Evolutionary conservation across 2,113 vertebrate species (phyloP), one percentile per base, ranked within the genome.

Genomic region (Neodontobutis hainanensis): DNA sequence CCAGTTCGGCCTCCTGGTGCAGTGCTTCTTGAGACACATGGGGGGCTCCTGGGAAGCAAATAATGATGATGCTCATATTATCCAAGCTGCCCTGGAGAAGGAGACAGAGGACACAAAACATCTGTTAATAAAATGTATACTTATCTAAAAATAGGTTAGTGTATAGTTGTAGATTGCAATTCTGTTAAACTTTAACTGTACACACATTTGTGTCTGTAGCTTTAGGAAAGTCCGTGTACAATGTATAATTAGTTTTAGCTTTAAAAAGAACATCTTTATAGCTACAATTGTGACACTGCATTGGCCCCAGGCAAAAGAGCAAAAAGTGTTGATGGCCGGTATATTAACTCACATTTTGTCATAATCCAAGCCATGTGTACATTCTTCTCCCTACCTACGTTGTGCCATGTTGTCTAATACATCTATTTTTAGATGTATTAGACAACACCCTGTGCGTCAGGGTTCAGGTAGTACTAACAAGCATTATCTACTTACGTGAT

Each of bases 41-140:
- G 62, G 94, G 93, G 68, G 91, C 91, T 11, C 92, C 90, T 0
- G 87, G 87, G 82, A 95, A 94, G 79, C 93, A 90, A 64, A 95
- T 80, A 8, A 95, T 88, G 73, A 94, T 90, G 82, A 94, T 92
- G 68, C 92, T 94, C 79, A 94, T 94, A 81, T 95, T 95, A 69
- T 95, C 94, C 73, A 93, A 78, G 73, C 94, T 95, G 50, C 93
- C 94, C 93, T 95, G 87, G 43, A 71, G 82, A 77, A 67, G 75
- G 59, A 70, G 64, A 87, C 50, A 80, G 27, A 70, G 35, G 4
- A 55, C 15, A 42, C 38, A 57, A 57, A 57, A 57, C 52, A 40
- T 7, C 38, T 38, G 5, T 27, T 27, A 27, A 27, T 27, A 27
- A 27, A 27, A 27, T 27, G 19, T 2, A 27, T 27, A 27, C 19